Conservation (phyloP, 2,113 vertebrate genomes). For the Lonchura striata region DNA sequence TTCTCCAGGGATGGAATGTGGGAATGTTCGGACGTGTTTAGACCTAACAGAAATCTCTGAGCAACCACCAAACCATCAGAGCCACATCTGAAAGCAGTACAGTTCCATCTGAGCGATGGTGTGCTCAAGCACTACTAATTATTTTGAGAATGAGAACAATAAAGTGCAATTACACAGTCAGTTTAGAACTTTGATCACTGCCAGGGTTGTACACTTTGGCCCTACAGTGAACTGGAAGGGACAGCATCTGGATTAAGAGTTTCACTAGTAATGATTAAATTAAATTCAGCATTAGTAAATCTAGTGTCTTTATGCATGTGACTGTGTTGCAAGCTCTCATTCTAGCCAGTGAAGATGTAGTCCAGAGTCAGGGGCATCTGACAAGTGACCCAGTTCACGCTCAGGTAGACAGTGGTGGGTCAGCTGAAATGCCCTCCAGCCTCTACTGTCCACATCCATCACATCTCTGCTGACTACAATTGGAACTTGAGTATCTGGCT, state of each 20-base stretch:
- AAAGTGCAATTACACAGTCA: not conserved
- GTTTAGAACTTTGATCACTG: not conserved
- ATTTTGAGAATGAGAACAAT: not conserved
- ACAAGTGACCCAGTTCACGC: not conserved
- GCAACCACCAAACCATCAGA: not conserved
- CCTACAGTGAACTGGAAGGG: not conserved
- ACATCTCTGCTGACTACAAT: not conserved
- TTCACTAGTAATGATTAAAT: not conserved
- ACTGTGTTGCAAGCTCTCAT: not conserved
- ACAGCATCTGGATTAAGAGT: not conserved
- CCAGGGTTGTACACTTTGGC: not conserved
- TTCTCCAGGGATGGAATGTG: not conserved
- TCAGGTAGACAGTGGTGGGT: not conserved
- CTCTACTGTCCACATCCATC: not conserved
- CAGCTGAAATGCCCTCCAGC: not conserved
- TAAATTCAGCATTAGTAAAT: not conserved
- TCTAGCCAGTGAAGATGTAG: not conserved
- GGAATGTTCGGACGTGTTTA: accelerated
- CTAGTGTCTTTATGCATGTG: not conserved
- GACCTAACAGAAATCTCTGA: not conserved
- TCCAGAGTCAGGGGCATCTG: not conserved
- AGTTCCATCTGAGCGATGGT: not conserved
- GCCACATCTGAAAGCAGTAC: not conserved
- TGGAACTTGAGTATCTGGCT: not conserved
- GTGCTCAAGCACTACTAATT: not conserved